Evolutionary conservation across 2,888 invertebrate genomes (phyloP).

Genomic region (Chrysotoxum bicinctum): DNA sequence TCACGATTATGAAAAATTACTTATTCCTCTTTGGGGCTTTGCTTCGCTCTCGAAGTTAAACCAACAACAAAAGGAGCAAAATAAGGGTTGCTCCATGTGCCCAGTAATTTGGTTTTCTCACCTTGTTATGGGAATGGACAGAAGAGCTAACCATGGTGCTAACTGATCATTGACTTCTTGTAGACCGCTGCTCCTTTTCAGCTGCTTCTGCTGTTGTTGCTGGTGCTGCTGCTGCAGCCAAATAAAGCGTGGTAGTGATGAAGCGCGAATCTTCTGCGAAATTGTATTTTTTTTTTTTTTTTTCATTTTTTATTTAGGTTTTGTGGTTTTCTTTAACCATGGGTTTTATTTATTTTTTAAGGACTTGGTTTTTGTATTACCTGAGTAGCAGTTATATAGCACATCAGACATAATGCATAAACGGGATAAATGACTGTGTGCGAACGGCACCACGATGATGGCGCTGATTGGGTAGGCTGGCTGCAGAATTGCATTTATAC

Average conservation of each 20-base stretch:
- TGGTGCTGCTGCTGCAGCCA: background rate
- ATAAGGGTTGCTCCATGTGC: slow-evolving; percentile 25
- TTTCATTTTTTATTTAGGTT: background rate
- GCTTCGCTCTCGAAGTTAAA: slow-evolving; percentile 16
- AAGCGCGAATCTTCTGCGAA: slow-evolving; percentile 58
- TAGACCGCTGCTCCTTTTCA: slow-evolving; percentile 48
- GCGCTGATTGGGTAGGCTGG: slow-evolving; percentile 35
- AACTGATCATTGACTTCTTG: slow-evolving; percentile 71
- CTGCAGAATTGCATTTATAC: slow-evolving; percentile 3
- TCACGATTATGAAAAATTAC: slow-evolving; percentile 46
- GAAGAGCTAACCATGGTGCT: slow-evolving; percentile 67
- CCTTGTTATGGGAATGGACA: slow-evolving; percentile 70
- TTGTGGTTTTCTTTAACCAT: slow-evolving; percentile 5
- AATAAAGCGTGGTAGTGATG: slow-evolving; percentile 60
- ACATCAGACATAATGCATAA: slow-evolving; percentile 59
- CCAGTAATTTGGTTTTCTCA: slow-evolving; percentile 71
- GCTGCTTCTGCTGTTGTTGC: background rate
- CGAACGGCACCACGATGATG: slow-evolving; percentile 52
- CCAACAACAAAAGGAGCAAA: slow-evolving; percentile 25
- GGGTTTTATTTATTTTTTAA: slow-evolving; percentile 10
- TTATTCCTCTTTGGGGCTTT: slow-evolving; percentile 28
- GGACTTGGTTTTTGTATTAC: slow-evolving; percentile 45
- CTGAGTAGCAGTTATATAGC: slow-evolving; percentile 50
- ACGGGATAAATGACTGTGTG: slow-evolving; percentile 44
- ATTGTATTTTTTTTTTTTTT: slow-evolving; percentile 16